Percentiles rank a stretch among this genome's conserved stretches.
Evolutionary conservation across 2,888 invertebrate genomes (phyloP).

Genomic region (Pardosa pseudoannulata): DNA sequence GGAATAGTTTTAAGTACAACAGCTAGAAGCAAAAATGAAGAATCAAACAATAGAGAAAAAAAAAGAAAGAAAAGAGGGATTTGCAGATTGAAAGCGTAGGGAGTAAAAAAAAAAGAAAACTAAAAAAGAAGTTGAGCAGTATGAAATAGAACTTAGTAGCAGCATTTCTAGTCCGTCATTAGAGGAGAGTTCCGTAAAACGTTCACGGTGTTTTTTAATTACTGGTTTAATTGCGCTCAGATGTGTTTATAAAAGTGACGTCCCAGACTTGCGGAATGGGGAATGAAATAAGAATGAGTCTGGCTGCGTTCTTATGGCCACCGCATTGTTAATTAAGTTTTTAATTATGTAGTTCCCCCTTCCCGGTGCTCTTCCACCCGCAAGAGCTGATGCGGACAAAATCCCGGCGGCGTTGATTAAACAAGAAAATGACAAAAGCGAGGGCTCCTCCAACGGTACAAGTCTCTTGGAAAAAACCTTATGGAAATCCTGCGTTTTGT

Average conservation of each 20-base stretch:
- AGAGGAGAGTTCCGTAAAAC: slow-evolving; percentile 32
- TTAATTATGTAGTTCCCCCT: slow-evolving; percentile 58
- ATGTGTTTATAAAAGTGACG: slow-evolving; percentile 71
- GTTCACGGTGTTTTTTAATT: slow-evolving; percentile 67
- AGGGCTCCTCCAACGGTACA: slow-evolving; percentile 22
- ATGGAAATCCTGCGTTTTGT: slow-evolving; percentile 27
- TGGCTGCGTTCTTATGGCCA: slow-evolving; percentile 43
- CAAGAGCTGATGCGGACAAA: slow-evolving; percentile 44
- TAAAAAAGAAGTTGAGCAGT: slow-evolving; percentile 13
- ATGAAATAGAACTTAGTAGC: slow-evolving; percentile 33
- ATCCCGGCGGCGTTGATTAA: slow-evolving; percentile 62
- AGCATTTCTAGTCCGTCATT: slow-evolving; percentile 50
- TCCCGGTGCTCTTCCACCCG: slow-evolving; percentile 18
- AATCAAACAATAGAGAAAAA: slow-evolving; percentile 50
- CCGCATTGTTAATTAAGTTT: slow-evolving; percentile 72
- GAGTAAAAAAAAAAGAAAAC: too few species aligned
- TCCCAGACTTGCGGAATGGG: slow-evolving; percentile 30
- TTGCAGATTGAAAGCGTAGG: slow-evolving; percentile 46
- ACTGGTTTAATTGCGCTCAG: slow-evolving; percentile 69
- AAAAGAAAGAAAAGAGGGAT: slow-evolving; percentile 36
- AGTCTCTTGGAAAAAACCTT: slow-evolving; percentile 17
- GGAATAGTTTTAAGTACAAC: slow-evolving; percentile 60
- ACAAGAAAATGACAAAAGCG: slow-evolving; percentile 64
- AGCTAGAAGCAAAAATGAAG: slow-evolving; percentile 67
- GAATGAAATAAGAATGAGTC: slow-evolving; percentile 56